These are phyloP conservation scores for Polyommatus iphigenia DNA, from an alignment of 2,888 invertebrate species.

Conservation along the genomic window DNA sequence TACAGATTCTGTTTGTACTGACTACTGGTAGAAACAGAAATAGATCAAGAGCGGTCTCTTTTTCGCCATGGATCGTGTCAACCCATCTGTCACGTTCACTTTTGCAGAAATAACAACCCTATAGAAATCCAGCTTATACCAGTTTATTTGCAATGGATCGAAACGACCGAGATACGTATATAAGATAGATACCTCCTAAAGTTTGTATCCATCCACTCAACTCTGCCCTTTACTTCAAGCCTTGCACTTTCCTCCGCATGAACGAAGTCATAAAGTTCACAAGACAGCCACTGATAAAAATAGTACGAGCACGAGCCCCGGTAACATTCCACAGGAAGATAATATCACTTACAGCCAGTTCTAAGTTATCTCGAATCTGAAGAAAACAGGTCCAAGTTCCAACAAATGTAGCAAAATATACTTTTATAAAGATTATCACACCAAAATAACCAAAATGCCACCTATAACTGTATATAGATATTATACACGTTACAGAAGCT, in stretches of 20 bases:
- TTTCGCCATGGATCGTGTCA: no score
- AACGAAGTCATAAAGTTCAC: not conserved
- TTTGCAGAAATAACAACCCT: no score
- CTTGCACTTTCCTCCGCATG: not conserved
- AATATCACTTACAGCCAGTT: not conserved
- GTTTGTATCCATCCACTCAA: not conserved
- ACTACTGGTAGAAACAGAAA: not conserved
- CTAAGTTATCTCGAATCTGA: not conserved
- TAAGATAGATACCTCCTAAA: not conserved
- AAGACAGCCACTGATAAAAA: not conserved
- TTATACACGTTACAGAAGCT: not conserved
- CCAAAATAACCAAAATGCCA: not conserved
- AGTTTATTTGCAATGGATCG: no score
- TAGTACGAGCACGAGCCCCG: not conserved
- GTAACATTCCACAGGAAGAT: not conserved
- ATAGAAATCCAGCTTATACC: no score
- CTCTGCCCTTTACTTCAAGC: slow-evolving; percentile 6
- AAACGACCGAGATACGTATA: no score
- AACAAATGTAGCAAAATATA: not conserved
- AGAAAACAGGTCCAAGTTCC: not conserved
- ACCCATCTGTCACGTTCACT: no score
- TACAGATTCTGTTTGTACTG: not conserved
- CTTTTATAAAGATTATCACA: not conserved
- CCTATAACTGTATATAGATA: not conserved
- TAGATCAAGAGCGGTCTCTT: not conserved